Percentiles rank a stretch among this genome's conserved stretches.
Evolutionary conservation across 2,113 vertebrate genomes (phyloP).

Genomic region (Ophthalmolycus amberensis): DNA sequence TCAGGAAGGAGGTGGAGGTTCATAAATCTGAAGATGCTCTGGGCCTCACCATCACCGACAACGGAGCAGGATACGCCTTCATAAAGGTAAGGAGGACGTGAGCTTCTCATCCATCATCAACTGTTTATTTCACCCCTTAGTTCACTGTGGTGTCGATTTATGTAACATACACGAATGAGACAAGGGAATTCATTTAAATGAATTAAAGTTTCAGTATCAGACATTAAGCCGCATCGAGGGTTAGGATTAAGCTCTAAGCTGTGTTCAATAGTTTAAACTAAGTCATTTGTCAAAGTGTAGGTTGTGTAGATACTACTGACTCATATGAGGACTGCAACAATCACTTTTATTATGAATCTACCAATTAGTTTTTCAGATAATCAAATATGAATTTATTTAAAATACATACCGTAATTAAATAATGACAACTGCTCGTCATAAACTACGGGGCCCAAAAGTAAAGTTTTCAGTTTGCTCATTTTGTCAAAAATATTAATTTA

Average conservation of each 20-base stretch:
- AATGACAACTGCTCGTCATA: not conserved
- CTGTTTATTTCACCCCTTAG: not conserved
- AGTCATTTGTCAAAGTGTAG: not conserved
- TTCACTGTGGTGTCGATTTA: not conserved
- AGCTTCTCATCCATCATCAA: not conserved
- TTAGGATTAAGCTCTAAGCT: not conserved
- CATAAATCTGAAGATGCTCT: conserved; percentile 91
- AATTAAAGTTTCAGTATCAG: not conserved
- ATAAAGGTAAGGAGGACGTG: conserved; percentile 89
- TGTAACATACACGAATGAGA: not conserved
- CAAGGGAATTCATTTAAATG: not conserved
- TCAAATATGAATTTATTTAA: not conserved
- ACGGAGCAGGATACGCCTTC: conserved; percentile 91
- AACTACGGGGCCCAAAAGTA: not conserved
- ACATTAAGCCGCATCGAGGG: not conserved
- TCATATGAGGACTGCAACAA: not conserved
- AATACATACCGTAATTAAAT: not conserved
- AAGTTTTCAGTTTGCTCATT: not conserved
- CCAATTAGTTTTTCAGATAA: not conserved
- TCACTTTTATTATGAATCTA: not conserved
- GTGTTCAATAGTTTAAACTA: not conserved
- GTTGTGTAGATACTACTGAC: not conserved
- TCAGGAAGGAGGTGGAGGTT: conserved; percentile 92
- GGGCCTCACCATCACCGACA: conserved; percentile 97
- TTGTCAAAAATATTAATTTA: not conserved